Conservation (phyloP, 2,113 vertebrate species). For the Astur gentilis region DNA sequence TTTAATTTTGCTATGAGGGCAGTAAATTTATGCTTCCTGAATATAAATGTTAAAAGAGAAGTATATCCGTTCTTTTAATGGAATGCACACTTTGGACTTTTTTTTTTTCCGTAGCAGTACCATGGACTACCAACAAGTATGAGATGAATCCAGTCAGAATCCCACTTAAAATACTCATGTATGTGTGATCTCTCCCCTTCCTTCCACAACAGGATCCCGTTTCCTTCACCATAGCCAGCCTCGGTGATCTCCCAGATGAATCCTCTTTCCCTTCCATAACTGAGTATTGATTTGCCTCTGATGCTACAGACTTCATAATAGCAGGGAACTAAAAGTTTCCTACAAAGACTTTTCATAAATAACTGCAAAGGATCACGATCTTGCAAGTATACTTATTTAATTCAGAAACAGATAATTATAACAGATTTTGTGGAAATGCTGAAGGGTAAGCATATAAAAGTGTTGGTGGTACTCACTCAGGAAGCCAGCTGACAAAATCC, state of each 20-base stretch:
- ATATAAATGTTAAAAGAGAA: neutral
- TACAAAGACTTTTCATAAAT: neutral
- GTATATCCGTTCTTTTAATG: neutral
- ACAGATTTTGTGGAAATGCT: neutral
- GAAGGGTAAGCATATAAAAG: neutral
- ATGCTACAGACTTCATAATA: neutral
- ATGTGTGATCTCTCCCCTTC: neutral
- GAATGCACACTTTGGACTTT: neutral
- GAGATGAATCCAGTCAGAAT: neutral
- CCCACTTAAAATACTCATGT: neutral
- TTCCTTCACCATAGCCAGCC: neutral
- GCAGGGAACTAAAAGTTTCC: neutral
- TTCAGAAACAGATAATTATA: neutral
- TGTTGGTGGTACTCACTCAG: conserved; percentile 15
- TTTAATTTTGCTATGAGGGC: neutral
- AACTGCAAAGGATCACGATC: neutral
- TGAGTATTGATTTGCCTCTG: accelerated
- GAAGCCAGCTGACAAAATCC: conserved; percentile 18
- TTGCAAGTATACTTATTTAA: neutral
- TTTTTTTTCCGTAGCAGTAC: neutral
- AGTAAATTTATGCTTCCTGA: neutral
- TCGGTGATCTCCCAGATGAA: neutral
- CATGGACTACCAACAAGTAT: neutral
- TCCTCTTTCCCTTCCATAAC: neutral
- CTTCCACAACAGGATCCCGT: neutral